Evolutionary conservation across 2,113 vertebrate genomes (phyloP).

Genomic region (Lipotes vexillifer): DNA sequence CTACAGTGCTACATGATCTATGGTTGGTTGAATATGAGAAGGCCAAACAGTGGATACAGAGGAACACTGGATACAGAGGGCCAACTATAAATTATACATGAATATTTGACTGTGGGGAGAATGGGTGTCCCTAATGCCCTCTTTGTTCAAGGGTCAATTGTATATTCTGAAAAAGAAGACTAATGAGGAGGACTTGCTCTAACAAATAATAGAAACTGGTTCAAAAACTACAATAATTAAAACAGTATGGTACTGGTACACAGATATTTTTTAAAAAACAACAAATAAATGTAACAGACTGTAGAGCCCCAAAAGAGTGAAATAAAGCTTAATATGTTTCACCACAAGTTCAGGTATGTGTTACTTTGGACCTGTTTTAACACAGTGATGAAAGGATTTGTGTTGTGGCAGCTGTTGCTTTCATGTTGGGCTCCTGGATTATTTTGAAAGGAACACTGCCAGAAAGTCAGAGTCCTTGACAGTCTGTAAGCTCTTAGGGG

Average conservation of each 20-base stretch:
- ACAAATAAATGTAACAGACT: not conserved
- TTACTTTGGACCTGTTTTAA: not conserved
- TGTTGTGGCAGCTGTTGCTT: conserved; percentile 20
- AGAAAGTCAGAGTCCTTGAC: not conserved
- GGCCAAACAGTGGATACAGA: not conserved
- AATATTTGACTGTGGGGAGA: not conserved
- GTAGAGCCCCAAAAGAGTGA: not conserved
- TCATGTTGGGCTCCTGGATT: not conserved
- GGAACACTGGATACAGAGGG: not conserved
- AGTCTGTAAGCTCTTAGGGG: not conserved
- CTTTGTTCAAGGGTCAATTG: not conserved
- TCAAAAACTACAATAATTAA: conserved; percentile 4
- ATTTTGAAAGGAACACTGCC: conserved; percentile 25
- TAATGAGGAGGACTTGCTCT: not conserved
- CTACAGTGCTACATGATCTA: not conserved
- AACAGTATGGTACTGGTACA: not conserved
- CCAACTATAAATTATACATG: not conserved
- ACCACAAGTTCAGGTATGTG: not conserved
- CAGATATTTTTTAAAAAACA: not conserved
- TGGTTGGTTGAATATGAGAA: not conserved
- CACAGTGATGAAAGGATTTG: not conserved
- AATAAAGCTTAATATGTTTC: not conserved
- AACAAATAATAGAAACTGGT: not conserved
- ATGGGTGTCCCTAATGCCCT: not conserved
- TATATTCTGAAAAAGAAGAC: not conserved